Conservation (phyloP, 2,797 vertebrate genomes). For the Macropodus opercularis region DNA sequence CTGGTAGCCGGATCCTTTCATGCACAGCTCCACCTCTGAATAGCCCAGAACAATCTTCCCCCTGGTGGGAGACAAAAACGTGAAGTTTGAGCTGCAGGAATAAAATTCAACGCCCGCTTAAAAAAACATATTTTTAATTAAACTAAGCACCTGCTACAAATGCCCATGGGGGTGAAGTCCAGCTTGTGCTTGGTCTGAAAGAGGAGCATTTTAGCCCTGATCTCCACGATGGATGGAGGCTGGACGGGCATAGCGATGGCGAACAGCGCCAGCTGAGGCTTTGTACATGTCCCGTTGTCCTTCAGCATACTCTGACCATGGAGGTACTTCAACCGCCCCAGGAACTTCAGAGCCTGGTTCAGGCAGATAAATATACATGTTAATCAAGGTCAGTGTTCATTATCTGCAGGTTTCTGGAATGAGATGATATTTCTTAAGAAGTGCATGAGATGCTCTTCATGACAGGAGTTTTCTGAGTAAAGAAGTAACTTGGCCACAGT, state of each 20-base stretch:
- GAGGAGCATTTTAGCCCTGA: conserved; percentile 80
- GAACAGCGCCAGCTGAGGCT: conserved; percentile 82
- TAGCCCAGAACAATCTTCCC: conserved; percentile 83
- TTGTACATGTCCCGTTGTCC: conserved; percentile 55
- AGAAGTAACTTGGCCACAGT: background rate
- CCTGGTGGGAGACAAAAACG: conserved; percentile 51
- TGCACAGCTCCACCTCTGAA: conserved; percentile 80
- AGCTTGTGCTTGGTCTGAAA: conserved; percentile 89
- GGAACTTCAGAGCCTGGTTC: conserved; percentile 84
- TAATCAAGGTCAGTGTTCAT: background rate
- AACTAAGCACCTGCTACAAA: conserved; percentile 79
- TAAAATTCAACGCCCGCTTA: background rate
- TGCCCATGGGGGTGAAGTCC: conserved; percentile 85
- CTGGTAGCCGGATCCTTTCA: conserved; percentile 85
- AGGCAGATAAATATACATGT: background rate
- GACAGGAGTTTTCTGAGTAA: background rate
- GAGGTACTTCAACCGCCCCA: conserved; percentile 84
- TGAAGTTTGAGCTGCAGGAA: background rate
- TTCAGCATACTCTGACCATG: conserved; percentile 72
- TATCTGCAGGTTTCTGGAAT: background rate
- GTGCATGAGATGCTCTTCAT: background rate
- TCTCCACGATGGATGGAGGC: conserved; percentile 84
- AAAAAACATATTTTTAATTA: background rate
- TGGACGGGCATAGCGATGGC: conserved; percentile 81
- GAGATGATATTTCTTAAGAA: background rate